A percentile compares a stretch with the other conserved stretches of the same genome.
Conservation (phyloP, 2,888 invertebrate genomes). For the Allacma fusca region DNA sequence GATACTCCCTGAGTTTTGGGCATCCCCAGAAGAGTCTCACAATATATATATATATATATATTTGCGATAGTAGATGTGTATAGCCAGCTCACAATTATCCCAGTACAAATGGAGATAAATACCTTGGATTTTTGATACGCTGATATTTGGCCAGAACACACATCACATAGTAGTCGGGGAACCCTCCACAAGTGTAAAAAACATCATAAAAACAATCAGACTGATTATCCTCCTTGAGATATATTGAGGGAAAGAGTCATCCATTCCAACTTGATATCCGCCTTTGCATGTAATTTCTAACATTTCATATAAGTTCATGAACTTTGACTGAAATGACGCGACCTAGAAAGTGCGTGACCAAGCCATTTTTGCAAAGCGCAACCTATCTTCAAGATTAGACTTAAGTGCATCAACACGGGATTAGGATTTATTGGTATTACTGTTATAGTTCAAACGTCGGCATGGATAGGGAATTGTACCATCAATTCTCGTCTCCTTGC, state of each 20-base stretch:
- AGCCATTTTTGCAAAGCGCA: slow-evolving; percentile 40
- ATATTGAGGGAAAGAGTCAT: slow-evolving; percentile 10
- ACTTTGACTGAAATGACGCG: slow-evolving; percentile 45
- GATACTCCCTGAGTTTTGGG: no score
- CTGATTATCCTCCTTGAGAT: not conserved
- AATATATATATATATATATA: no score
- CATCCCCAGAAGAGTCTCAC: no score
- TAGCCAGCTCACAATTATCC: no score
- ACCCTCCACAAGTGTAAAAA: slow-evolving; percentile 6
- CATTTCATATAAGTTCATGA: slow-evolving; percentile 47
- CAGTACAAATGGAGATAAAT: no score
- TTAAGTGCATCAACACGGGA: slow-evolving; percentile 19
- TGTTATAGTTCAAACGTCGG: slow-evolving; percentile 42
- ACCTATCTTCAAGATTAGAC: slow-evolving; percentile 32
- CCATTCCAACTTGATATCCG: slow-evolving; percentile 7
- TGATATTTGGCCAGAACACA: no score
- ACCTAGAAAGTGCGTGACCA: slow-evolving; percentile 50
- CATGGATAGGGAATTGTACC: slow-evolving; percentile 3
- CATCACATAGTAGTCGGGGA: no score
- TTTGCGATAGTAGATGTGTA: no score
- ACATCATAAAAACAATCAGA: slow-evolving; percentile 24
- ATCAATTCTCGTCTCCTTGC: not conserved
- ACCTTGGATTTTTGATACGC: no score
- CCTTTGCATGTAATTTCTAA: slow-evolving; percentile 35
- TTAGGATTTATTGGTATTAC: slow-evolving; percentile 40